A percentile compares a stretch with the other conserved stretches of the same genome.
These are phyloP conservation scores for Liopterus haemorrhoidalis DNA, from an alignment of 2,888 invertebrate species.

Conservation along the genomic window DNA sequence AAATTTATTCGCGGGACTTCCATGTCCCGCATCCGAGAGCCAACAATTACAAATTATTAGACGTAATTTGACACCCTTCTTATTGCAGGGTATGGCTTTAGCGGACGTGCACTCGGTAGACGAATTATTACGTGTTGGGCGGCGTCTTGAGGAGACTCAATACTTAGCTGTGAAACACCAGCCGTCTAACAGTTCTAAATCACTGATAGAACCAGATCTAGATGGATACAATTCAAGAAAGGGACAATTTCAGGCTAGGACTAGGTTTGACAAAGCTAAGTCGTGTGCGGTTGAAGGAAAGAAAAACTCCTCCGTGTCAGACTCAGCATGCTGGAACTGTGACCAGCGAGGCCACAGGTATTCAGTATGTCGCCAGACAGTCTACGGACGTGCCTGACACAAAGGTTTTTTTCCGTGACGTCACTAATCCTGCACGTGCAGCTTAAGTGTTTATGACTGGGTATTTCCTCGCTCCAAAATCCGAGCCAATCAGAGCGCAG, in stretches of 20 bases:
- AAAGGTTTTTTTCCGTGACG: too few species aligned
- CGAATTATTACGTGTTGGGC: background rate
- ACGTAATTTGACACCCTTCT: background rate
- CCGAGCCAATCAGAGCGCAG: too few species aligned
- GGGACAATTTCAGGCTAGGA: too few species aligned
- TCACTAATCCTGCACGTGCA: too few species aligned
- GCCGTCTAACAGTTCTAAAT: background rate
- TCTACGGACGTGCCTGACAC: too few species aligned
- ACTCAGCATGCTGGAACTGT: conserved; percentile 11
- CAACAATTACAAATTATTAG: background rate
- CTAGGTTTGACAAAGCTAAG: too few species aligned
- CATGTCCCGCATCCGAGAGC: background rate
- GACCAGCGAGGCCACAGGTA: too few species aligned
- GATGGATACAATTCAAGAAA: background rate
- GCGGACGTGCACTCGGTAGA: background rate
- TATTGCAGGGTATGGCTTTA: background rate
- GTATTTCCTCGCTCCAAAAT: too few species aligned
- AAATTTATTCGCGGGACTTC: conserved; percentile 19
- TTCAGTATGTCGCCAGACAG: too few species aligned
- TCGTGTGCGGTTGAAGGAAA: background rate
- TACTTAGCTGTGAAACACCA: background rate
- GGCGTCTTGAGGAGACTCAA: background rate
- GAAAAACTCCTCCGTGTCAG: too few species aligned
- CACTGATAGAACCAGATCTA: conserved; percentile 3
- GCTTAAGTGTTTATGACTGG: too few species aligned